Conservation (phyloP, 2,113 vertebrate species). For the Climacteris rufus region DNA sequence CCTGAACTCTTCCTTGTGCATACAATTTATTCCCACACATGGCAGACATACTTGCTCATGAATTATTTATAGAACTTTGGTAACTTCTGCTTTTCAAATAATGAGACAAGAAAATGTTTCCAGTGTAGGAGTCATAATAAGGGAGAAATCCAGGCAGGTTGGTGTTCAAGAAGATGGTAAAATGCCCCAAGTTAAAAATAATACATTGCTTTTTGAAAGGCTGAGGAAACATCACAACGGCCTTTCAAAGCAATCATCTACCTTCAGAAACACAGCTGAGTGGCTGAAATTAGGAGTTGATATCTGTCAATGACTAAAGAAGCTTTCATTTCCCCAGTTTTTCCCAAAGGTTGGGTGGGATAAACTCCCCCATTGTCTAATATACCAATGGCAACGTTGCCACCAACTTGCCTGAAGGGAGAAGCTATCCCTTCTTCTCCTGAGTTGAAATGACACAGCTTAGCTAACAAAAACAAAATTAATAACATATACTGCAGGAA, state of each 20-base stretch:
- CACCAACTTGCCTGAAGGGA: neutral
- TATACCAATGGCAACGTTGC: neutral
- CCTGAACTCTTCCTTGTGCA: neutral
- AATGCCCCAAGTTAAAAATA: constrained; percentile 35
- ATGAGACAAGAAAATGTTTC: constrained; percentile 22
- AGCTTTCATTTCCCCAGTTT: neutral
- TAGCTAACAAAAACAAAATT: neutral
- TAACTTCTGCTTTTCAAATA: constrained; percentile 49
- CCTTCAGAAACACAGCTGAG: neutral
- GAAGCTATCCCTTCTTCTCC: neutral
- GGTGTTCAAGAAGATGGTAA: constrained; percentile 15
- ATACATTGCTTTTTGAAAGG: neutral
- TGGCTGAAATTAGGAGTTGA: constrained; percentile 18
- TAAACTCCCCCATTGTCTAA: neutral
- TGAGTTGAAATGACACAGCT: neutral
- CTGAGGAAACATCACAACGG: neutral
- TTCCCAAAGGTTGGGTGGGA: neutral
- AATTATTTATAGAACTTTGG: constrained; percentile 47
- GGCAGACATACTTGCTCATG: constrained; percentile 21
- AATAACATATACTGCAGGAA: neutral
- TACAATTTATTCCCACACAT: constrained; percentile 46
- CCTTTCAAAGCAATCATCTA: constrained; percentile 11
- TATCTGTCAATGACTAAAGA: neutral
- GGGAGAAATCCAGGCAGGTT: constrained; percentile 11
- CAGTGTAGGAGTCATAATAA: constrained; percentile 37